phyloP scores from a whole-genome alignment of 2,113 vertebrate genomes.

The Alligator mississippiensis region DNA sequence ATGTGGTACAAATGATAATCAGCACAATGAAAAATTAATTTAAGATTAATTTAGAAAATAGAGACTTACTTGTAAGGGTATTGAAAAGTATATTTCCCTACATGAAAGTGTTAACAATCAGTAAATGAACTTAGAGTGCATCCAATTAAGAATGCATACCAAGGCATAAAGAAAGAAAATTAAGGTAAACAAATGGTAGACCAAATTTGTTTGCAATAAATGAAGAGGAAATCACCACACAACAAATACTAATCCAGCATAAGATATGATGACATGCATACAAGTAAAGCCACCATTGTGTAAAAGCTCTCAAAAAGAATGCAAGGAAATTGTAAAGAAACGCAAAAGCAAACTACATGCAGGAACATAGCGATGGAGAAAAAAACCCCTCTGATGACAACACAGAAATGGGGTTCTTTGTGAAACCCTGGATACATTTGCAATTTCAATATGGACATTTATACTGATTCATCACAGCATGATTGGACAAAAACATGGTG shows the following conservation, averaged over 20 bases:
- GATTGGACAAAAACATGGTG: not conserved
- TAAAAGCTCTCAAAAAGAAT: not conserved
- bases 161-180: constrained; percentile 72
- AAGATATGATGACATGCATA: not conserved
- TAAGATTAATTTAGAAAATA: not conserved
- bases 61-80: not conserved
- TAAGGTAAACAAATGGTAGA: constrained; percentile 76
- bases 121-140: constrained; percentile 65
- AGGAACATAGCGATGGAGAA: rapidly evolving
- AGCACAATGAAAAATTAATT: not conserved
- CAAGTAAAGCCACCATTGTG: not conserved
- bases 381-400: not conserved
- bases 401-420: rapidly evolving
- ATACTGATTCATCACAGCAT: not conserved
- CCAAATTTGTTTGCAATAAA: constrained; percentile 77
- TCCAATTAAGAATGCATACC: constrained; percentile 76
- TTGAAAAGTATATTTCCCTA: constrained; percentile 21
- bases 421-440: not conserved
- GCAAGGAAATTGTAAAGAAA: not conserved
- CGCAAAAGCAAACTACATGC: rapidly evolving
- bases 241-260: constrained; percentile 68
- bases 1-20: not conserved
- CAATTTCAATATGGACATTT: not conserved
- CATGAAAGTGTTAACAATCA: constrained; percentile 68
- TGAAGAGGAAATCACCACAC: constrained; percentile 73